Percentiles rank a stretch among this genome's conserved stretches.
phyloP scores from a whole-genome alignment of 2,797 vertebrate species.

The Parauchenoglanis ngamensis region DNA sequence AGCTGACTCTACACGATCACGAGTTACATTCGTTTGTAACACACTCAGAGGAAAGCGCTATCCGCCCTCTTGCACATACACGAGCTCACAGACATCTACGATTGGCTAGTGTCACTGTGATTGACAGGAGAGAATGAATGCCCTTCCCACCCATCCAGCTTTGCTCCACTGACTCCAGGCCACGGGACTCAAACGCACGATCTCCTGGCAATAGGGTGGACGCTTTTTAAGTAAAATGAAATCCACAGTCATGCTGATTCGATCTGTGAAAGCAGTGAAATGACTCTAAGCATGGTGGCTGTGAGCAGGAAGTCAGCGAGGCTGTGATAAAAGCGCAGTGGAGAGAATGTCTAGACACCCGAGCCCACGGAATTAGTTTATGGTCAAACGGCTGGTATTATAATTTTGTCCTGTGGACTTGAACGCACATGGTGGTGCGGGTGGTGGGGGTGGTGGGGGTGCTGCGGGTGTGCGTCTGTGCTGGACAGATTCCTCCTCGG shows the following conservation, averaged over 20 bases:
- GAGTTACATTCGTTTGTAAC: neutral
- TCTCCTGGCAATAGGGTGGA: neutral
- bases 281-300: neutral
- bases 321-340: neutral
- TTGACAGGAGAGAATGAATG: neutral
- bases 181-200: neutral
- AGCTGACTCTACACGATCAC: neutral
- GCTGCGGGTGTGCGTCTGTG: slow-evolving; percentile 57
- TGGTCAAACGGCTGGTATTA: neutral
- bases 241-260: neutral
- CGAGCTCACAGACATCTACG: neutral
- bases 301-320: slow-evolving; percentile 6
- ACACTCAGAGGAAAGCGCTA: neutral
- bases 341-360: neutral
- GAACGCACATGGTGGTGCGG: slow-evolving; percentile 65
- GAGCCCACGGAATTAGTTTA: neutral
- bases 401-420: neutral
- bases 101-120: neutral
- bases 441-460: slow-evolving; percentile 38
- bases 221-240: neutral
- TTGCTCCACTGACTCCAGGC: neutral
- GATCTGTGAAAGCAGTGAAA: neutral
- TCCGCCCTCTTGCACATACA: neutral
- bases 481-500: slow-evolving; percentile 75
- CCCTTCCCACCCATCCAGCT: neutral